Evolutionary conservation across 2,797 vertebrate species (phyloP).

Genomic region (Cossypha heuglini): DNA sequence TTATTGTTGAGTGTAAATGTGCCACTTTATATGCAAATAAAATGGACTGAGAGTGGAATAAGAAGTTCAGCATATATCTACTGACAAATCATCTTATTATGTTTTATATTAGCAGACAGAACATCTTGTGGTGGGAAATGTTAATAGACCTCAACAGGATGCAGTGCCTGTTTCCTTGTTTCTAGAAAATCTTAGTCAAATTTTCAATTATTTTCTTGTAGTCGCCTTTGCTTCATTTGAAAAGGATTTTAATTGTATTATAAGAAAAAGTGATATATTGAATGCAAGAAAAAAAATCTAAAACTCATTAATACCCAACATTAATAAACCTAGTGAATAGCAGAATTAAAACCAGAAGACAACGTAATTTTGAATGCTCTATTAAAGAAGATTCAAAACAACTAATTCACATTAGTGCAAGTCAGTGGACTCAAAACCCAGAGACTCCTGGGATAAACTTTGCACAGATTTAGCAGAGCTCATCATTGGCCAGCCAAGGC

Average conservation of each 20-base stretch:
- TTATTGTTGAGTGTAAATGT: constrained; percentile 75
- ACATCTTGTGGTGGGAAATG: constrained; percentile 58
- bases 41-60: constrained; percentile 67
- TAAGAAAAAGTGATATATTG: neutral
- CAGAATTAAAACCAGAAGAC: neutral
- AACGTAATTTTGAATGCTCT: neutral
- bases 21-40: constrained; percentile 81
- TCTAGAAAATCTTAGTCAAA: constrained; percentile 24
- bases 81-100: constrained; percentile 73
- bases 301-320: neutral
- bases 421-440: neutral
- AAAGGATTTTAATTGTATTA: neutral
- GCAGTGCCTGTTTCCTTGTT: constrained; percentile 24
- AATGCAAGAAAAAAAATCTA: neutral
- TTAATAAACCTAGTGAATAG: neutral
- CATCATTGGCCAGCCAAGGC: neutral
- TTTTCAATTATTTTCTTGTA: constrained; percentile 14
- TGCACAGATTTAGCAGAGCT: neutral
- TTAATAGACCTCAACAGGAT: constrained; percentile 56
- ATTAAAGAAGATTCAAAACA: neutral
- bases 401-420: neutral
- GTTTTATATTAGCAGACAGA: constrained; percentile 61
- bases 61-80: constrained; percentile 69
- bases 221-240: neutral
- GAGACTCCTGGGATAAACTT: neutral